phyloP scores from a whole-genome alignment of 2,113 vertebrate species.

The Lamprotornis superbus region DNA sequence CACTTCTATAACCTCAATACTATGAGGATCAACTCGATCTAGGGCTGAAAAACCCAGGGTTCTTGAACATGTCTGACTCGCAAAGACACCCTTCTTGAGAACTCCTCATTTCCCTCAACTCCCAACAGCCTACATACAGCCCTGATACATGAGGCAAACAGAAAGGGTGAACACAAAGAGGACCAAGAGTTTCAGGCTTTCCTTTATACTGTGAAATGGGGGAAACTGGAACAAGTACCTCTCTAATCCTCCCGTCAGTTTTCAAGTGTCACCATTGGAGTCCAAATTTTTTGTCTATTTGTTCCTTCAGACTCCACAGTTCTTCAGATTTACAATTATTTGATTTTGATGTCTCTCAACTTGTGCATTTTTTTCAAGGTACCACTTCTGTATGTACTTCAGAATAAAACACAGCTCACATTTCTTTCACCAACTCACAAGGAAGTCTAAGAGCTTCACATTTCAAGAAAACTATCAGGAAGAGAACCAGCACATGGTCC shows the following conservation, averaged over 20 bases:
- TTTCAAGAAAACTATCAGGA: neutral
- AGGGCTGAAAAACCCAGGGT: neutral
- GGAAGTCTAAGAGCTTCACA: neutral
- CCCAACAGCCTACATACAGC: neutral
- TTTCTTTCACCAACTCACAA: neutral
- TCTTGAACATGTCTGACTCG: accelerated
- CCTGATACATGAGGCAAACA: accelerated
- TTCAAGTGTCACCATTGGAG: neutral
- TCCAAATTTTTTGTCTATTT: neutral
- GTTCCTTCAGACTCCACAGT: accelerated
- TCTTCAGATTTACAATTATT: neutral
- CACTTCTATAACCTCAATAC: neutral
- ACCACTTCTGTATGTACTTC: neutral
- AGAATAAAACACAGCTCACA: neutral
- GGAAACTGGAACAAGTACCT: neutral
- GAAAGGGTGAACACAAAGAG: neutral
- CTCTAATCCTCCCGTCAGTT: neutral
- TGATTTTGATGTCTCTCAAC: neutral
- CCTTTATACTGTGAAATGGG: accelerated
- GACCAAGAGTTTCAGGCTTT: neutral
- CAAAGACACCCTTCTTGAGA: neutral
- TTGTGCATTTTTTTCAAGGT: neutral
- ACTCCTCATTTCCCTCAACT: neutral
- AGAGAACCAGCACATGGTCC: neutral
- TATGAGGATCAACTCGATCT: accelerated